Evolutionary conservation across 2,888 invertebrate genomes (phyloP).

Genomic region (Sipha maydis): DNA sequence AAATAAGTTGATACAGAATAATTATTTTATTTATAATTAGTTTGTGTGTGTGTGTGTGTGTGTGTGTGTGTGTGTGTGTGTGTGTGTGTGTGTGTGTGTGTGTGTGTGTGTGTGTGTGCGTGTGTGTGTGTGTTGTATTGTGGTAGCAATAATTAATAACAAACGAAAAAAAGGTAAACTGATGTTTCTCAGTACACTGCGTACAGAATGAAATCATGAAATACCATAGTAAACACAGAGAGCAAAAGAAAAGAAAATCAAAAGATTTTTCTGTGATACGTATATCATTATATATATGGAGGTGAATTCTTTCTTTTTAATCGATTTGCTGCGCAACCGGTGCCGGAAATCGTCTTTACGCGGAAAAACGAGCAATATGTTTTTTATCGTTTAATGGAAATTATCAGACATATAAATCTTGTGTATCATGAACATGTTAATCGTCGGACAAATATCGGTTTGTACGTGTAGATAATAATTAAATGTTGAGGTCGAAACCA

Average conservation of each 20-base stretch:
- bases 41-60: too few species aligned
- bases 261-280: background rate
- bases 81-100: too few species aligned
- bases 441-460: background rate
- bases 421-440: background rate
- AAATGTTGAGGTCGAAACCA: background rate
- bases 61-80: too few species aligned
- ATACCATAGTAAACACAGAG: background rate
- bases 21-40: background rate
- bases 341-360: slow-evolving; percentile 19
- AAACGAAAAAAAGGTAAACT: background rate
- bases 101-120: too few species aligned
- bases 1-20: background rate
- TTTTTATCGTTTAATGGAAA: slow-evolving; percentile 5
- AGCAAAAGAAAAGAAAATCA: background rate
- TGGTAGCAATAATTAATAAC: background rate
- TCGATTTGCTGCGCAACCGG: background rate
- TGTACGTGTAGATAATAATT: background rate
- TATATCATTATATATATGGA: background rate
- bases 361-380: background rate
- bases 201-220: background rate
- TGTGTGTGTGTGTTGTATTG: too few species aligned
- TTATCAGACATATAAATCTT: background rate
- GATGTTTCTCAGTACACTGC: background rate
- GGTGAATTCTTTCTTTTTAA: background rate